Base-by-base conservation (phyloP, 2,797 vertebrate genomes). In the Oreochromis grahami region DNA sequence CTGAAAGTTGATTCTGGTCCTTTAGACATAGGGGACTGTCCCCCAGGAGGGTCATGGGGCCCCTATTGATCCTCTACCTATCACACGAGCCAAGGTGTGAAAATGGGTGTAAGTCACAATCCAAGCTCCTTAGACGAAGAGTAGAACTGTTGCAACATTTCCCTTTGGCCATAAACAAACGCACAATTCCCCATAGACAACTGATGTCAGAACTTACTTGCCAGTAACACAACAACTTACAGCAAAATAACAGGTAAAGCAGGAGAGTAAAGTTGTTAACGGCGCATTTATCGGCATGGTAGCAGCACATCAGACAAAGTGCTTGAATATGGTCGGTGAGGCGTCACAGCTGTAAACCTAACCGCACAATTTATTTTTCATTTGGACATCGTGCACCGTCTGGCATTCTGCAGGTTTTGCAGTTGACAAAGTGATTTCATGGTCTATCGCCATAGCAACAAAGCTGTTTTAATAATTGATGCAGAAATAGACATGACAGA, bases 21-120 rank as follows among this genome's bases (percentile, higher is more conserved):
- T 60, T 2, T n/a, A 0, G 0, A 2, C 17, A 36, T 36, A 36
- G 1, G 1, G 2, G 1, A 12, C 0, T 0, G 0, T 1, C 6
- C 6, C 29, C 9, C 24, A 58, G 14, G 55, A 58, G 15, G 5
- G 55, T 58, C 55, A 32, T 32, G 17, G 55, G 1, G 29, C 55
- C 55, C 15, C 5, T 10, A 58, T 19, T 32, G 8, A 11, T 32
- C 29, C 55, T 58, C 55, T 32, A 58, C 29, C 29, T 32, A 32
- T 32, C 29, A 32, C 29, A 32, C 1, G 1, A 58, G 8, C 26
- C 55, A 32, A 1, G 5, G 15, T 58, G 55, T 58, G 15, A 32
- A 58, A 58, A 32, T 12, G 17, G 2, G 17, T 60, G 15, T 29
- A 12, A 17, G 17, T 60, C 5, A 34, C 56, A 60, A 19, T 19